Conservation (phyloP, 2,113 vertebrate species). For the Coracopsis vasa region DNA sequence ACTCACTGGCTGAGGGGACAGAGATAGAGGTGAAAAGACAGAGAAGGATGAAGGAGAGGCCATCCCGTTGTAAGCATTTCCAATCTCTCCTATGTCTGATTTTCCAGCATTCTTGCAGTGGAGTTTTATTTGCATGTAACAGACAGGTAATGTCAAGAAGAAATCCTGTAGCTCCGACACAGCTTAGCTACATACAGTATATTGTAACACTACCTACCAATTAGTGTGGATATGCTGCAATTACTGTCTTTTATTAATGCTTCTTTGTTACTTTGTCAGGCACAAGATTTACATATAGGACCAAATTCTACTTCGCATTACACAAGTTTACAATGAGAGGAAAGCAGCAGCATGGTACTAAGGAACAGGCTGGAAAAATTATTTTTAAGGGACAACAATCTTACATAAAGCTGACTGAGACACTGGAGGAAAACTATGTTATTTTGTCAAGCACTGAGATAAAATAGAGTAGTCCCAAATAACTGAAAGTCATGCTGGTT, state of each 20-base stretch:
- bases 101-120: not conserved
- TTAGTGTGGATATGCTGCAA: not conserved
- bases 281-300: not conserved
- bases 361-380: not conserved
- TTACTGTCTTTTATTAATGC: not conserved
- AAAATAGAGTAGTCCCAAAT: not conserved
- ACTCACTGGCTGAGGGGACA: not conserved
- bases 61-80: fast-evolving
- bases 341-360: not conserved
- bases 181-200: not conserved
- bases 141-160: not conserved
- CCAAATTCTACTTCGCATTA: not conserved
- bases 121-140: not conserved
- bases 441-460: not conserved
- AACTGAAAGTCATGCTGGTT: not conserved
- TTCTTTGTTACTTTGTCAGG: not conserved
- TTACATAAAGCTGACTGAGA: not conserved
- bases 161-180: not conserved
- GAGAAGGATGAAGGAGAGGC: not conserved
- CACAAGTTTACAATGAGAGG: not conserved
- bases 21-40: not conserved
- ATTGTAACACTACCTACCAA: not conserved
- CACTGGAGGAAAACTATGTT: not conserved
- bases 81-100: not conserved
- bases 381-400: not conserved